phyloP scores from a whole-genome alignment of 2,113 vertebrate genomes.

The Pycnonotus jocosus region DNA sequence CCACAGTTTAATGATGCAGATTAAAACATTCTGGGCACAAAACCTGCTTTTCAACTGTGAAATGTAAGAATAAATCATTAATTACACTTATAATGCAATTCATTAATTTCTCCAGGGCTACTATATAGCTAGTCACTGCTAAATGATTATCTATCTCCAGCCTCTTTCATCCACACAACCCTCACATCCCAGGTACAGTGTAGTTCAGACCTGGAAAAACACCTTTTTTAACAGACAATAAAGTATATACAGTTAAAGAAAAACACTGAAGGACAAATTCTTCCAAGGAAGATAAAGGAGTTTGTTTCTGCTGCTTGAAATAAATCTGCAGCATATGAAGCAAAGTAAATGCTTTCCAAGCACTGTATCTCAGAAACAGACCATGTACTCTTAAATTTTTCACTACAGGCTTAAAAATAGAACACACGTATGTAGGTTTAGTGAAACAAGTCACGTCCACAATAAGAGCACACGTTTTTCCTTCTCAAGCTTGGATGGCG shows the following conservation, averaged over 20 bases:
- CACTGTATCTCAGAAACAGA: conserved; percentile 33
- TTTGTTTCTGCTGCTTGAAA: conserved; percentile 7
- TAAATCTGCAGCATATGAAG: conserved; percentile 19
- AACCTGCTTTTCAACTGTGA: conserved; percentile 36
- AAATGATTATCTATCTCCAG: background rate
- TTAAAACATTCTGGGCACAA: conserved; percentile 7
- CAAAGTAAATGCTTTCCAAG: conserved; percentile 50
- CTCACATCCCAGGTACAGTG: background rate
- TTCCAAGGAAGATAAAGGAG: background rate
- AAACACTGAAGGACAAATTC: background rate
- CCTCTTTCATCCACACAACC: background rate
- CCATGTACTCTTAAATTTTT: conserved; percentile 61
- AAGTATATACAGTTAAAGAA: background rate
- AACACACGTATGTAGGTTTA: conserved; percentile 54
- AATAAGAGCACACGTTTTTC: conserved; percentile 19
- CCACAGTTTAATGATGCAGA: background rate
- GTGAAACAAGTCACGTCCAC: conserved; percentile 62
- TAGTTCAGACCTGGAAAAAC: background rate
- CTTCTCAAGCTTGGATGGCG: background rate
- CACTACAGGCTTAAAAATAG: conserved; percentile 70
- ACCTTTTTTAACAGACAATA: background rate
- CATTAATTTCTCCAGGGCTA: conserved; percentile 9
- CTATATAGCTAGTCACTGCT: background rate
- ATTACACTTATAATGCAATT: conserved; percentile 42
- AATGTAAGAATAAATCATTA: conserved; percentile 50